Base-by-base conservation (phyloP, 2,888 invertebrate species). In the Eremobia ochroleuca region DNA sequence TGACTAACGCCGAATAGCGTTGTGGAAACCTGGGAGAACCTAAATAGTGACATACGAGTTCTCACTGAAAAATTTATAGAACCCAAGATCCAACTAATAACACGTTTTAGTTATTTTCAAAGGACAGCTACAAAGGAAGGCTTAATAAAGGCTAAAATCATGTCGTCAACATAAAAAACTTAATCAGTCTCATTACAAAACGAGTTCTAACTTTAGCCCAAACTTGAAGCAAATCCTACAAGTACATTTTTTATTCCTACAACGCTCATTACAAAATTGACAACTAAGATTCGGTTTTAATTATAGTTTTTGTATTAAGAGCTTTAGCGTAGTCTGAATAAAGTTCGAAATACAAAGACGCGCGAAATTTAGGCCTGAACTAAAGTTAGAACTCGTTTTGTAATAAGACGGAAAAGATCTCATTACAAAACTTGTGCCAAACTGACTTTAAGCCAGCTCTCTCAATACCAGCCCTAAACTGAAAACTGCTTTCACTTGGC, bases 1-100 rank as follows among this genome's bases (percentile, higher is more conserved):
- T 87, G 88, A 87, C 85, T 86, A 86, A 86, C 81, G 71, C 76
- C 46, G 62, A 80, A 77, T 86, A 83, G 62, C 59, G 77, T 77
- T 61, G 70, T 73, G 73, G 70, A 81, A 77, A 71, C 76, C 77
- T 55, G 43, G 68, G 34, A 78, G 82, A 78, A 74, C 85, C 85
- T 89, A 87, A 86, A 88, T 87, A 86, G 75, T 62, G 46, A 46
- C 67, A 46, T 73, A n/a, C 40, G 65, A 59, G 13, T 85, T 59
- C 28, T 40, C 25, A 65, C 37, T 52, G n/a, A n/a, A 34, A 55
- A 55, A 61, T 73, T 31, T 40, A 61, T 31, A 25, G 21, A 55
- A 61, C 34, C 31, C 4, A 37, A 77, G n/a, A 46, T n/a, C 31
- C 1, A 49, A 34, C 31, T 21, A 71, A n/a, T 43, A 43, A 34